Base-by-base conservation (phyloP, 2,797 vertebrate species). In the Gobio occitaniae region DNA sequence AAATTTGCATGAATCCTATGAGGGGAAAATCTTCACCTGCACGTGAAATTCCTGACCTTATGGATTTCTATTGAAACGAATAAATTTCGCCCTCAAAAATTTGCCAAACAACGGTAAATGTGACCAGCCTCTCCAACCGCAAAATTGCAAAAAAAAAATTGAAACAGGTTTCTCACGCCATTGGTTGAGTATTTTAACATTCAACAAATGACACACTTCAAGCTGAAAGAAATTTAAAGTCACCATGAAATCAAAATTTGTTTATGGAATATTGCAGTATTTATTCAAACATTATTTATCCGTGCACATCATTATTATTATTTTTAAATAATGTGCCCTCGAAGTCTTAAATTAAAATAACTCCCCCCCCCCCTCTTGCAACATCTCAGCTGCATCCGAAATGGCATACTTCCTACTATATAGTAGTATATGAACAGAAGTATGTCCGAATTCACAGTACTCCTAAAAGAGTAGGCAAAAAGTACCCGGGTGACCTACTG, bases 191-290 rank as follows among this genome's bases (percentile, higher is more conserved):
- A 48, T 36, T 66, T 47, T 65, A 50, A 15, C 44, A 79, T 21
- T 15, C 12, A 66, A 79, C 50, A 50, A n/a, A n/a, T 65, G 5
- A 71, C 41, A 71, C 69, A 41, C 19, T 7, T 56, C 17, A 36
- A 25, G 12, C 25, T 38, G 6, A 56, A 36, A 76, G 19, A 76
- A 56, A 56, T 13, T n/a, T 47, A 47, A 78, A 63, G 38, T 63
- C n/a, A 17, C 19, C 19, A 56, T 78, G 56, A 78, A 63, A 78
- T 41, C 38, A 78, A 78, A 44, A 25, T 16, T 56, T 78, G 61
- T 78, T 78, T 29, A 61, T 63, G 36, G 19, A 77, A 78, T 47
- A 78, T 61, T 78, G 56, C 76, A 63, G 36, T 19, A n/a, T 63
- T 47, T 78, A 63, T 16, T 75, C 2, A 44, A 17, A 61, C 25